phyloP scores from a whole-genome alignment of 2,797 vertebrate genomes.

The Molossus molossus region DNA sequence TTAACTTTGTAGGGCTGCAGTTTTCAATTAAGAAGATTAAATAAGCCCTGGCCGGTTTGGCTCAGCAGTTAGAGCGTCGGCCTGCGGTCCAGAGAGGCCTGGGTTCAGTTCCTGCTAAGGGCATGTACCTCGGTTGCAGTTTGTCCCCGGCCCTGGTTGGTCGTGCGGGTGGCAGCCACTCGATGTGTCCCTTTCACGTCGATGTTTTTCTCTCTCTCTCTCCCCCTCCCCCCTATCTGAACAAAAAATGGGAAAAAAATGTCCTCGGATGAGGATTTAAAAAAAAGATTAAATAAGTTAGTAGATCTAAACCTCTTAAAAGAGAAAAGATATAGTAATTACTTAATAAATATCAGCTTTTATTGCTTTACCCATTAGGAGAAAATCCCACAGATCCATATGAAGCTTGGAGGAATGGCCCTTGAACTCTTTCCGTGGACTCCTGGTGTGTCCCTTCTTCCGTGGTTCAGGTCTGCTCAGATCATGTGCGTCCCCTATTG shows the following conservation, averaged over 20 bases:
- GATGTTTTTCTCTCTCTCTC: too few species aligned
- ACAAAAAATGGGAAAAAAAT: too few species aligned
- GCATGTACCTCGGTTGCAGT: too few species aligned
- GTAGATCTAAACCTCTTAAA: neutral
- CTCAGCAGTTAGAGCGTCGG: too few species aligned
- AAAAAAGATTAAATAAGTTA: constrained; percentile 11
- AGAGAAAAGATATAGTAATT: constrained; percentile 23
- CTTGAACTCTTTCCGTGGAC: neutral
- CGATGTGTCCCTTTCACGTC: too few species aligned
- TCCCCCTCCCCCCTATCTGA: too few species aligned
- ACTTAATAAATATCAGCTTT: neutral
- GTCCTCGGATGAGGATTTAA: neutral
- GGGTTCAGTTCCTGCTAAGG: too few species aligned
- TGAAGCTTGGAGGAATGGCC: neutral
- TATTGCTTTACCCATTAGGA: neutral
- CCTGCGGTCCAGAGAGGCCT: too few species aligned
- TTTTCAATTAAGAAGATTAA: neutral
- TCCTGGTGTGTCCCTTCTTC: neutral
- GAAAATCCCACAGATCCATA: neutral
- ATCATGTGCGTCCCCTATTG: neutral
- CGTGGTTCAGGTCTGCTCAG: neutral
- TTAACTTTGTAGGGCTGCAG: neutral
- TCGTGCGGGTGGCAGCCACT: too few species aligned
- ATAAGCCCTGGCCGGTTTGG: neutral
- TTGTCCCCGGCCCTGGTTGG: too few species aligned